Base-by-base conservation (phyloP, 2,113 vertebrate species). In the Vimba vimba region DNA sequence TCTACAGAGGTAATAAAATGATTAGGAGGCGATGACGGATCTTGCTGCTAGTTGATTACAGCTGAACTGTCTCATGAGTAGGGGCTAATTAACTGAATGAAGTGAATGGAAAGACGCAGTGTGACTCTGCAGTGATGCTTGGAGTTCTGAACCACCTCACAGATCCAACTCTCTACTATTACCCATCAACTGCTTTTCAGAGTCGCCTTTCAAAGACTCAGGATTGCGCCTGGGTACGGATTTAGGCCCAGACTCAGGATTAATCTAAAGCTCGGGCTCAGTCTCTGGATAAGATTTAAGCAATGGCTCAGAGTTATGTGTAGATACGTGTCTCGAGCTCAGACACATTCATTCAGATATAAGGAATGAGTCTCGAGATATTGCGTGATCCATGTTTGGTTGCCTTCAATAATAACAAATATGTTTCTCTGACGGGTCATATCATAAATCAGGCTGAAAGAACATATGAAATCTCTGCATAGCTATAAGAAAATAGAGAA, bases 1-100 rank as follows among this genome's bases (percentile, higher is more conserved):
- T 82, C 82, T 39, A 82, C 84, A 85, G 79, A 85, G 86, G 88
- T 88, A 89, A 90, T 90, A 89, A 88, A 89, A 83, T 87, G 86
- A 92, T 92, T 89, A 91, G 79, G 82, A 88, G 87, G 79, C 90
- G 91, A 91, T 90, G 87, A 88, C 86, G 71, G 88, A 83, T 88
- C 90, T 88, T 85, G 80, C 87, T 88, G 88, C 86, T 86, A 86
- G 82, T 87, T 92, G 89, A 91, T 91, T 91, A 91, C 91, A 88
- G 84, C 88, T 92, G 86, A 90, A 85, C 85, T 89, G 87, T 88
- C 91, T 91, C 91, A 87, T 86, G 91, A 91, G 91, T 86, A 88
- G 86, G 57, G 75, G 84, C 81, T 89, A 91, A 91, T 91, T 91
- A 91, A 78, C 87, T 85, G 86, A 88, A 90, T 91, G 86, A 88